Evolutionary conservation across 2,888 invertebrate genomes (phyloP).

Genomic region (Ophion slaviceki): DNA sequence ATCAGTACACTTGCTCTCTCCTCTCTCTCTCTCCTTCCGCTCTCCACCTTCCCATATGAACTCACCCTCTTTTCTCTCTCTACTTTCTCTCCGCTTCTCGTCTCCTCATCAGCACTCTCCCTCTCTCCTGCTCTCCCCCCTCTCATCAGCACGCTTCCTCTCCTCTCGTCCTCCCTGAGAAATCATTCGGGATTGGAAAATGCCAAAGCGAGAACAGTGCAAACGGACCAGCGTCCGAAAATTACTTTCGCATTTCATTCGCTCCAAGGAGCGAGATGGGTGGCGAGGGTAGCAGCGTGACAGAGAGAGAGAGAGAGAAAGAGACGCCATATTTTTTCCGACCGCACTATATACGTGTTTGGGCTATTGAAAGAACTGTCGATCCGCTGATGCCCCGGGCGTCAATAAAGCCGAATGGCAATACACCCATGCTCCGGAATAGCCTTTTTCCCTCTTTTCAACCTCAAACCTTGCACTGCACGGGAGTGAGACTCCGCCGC

Average conservation of each 20-base stretch:
- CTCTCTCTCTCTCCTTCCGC: neutral
- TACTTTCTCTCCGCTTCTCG: neutral
- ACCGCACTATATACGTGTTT: constrained; percentile 4
- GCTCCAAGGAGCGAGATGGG: neutral
- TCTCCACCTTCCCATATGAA: neutral
- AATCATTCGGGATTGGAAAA: constrained; percentile 54
- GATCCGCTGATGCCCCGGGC: constrained; percentile 50
- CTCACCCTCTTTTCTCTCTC: neutral
- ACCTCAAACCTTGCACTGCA: neutral
- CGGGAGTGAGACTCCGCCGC: neutral
- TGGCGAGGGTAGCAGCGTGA: neutral
- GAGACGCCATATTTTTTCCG: constrained; percentile 10
- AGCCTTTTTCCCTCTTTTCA: constrained; percentile 27
- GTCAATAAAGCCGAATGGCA: constrained; percentile 57
- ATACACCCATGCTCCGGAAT: constrained; percentile 31
- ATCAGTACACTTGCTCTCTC: neutral
- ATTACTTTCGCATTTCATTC: constrained; percentile 53
- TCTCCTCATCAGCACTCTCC: constrained; percentile 40
- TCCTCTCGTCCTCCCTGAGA: constrained; percentile 1
- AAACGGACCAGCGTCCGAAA: constrained; percentile 47
- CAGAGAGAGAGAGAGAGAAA: constrained; percentile 11
- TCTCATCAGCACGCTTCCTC: neutral
- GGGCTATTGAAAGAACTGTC: constrained; percentile 41
- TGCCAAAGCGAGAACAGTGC: neutral
- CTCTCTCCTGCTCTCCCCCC: neutral